phyloP scores from a whole-genome alignment of 2,113 vertebrate species.

The Micronycteris hirsuta region DNA sequence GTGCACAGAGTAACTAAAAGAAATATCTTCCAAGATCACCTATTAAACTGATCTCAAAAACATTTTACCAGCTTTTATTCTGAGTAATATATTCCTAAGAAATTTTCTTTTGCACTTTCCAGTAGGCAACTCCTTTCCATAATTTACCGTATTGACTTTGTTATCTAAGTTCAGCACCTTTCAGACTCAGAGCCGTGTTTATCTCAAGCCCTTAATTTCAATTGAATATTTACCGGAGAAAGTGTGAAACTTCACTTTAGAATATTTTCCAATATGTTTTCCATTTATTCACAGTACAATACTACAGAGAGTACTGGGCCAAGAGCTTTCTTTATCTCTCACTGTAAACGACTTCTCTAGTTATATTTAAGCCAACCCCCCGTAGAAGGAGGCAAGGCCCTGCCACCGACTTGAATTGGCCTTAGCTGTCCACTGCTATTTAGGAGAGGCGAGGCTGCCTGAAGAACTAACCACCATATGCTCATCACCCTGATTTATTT shows the following conservation, averaged over 20 bases:
- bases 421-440: background rate
- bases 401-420: background rate
- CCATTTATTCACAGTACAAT: constrained; percentile 13
- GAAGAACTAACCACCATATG: background rate
- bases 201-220: background rate
- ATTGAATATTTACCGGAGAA: constrained; percentile 21
- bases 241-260: constrained; percentile 17
- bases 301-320: background rate
- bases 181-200: background rate
- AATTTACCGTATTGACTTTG: background rate
- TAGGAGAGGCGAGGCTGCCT: background rate
- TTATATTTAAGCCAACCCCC: constrained; percentile 21
- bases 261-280: constrained; percentile 14
- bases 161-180: constrained; percentile 23
- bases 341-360: background rate
- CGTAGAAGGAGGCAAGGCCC: background rate
- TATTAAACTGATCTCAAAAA: constrained; percentile 18
- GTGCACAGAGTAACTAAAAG: background rate
- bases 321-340: constrained; percentile 12
- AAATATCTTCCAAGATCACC: constrained; percentile 1
- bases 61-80: constrained; percentile 39
- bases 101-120: constrained; percentile 38
- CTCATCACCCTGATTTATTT: background rate
- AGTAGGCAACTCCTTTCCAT: background rate
- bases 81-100: constrained; percentile 36